phyloP scores from a whole-genome alignment of 1,140 invertebrate genomes.

The Platyura marginata region DNA sequence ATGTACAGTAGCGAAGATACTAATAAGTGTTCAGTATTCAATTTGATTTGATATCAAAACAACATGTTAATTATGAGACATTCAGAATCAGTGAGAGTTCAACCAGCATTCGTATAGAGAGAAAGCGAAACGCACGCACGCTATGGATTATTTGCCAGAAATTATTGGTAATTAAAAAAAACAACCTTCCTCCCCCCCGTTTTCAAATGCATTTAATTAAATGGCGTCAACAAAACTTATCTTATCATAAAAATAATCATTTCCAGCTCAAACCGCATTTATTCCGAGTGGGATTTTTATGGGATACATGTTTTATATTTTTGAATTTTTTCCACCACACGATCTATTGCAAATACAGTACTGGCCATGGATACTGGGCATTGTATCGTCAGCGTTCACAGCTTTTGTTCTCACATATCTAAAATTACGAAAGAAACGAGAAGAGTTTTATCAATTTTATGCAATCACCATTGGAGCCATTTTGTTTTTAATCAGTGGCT shows the following conservation, averaged over 20 bases:
- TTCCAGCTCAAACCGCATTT: not conserved
- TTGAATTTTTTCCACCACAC: not conserved
- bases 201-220: not conserved
- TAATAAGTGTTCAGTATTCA: too few relatives aligned
- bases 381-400: not conserved
- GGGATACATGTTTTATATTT: not conserved
- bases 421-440: not conserved
- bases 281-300: not conserved
- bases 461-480: not conserved
- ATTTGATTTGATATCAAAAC: too few relatives aligned
- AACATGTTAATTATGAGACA: too few relatives aligned
- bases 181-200: too few relatives aligned
- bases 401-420: not conserved
- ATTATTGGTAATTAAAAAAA: not conserved
- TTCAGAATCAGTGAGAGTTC: too few relatives aligned
- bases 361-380: not conserved
- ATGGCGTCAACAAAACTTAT: not conserved
- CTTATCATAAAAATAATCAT: not conserved
- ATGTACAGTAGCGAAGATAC: too few relatives aligned
- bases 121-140: not conserved
- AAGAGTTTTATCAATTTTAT: not conserved
- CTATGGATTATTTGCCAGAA: not conserved
- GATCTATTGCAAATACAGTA: not conserved
- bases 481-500: not conserved
- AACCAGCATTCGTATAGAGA: not conserved